Conservation (phyloP, 2,888 invertebrate genomes). For the Melanargia galathea region DNA sequence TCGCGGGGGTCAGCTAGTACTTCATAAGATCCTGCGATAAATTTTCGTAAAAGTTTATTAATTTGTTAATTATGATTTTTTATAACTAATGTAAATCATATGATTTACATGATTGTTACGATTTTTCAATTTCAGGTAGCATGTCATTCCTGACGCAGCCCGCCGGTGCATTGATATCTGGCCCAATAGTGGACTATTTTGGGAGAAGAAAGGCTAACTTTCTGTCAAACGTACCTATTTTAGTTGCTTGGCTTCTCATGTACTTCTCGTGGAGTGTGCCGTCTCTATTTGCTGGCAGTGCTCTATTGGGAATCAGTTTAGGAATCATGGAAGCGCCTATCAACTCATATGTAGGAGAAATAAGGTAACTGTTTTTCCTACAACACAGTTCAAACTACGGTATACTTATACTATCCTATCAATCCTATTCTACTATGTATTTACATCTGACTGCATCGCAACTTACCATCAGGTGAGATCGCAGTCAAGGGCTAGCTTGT, state of each 20-base stretch:
- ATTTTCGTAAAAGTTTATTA: no score
- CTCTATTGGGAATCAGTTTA: constrained; percentile 78
- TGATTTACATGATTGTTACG: no score
- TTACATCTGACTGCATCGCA: no score
- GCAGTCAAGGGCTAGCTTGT: no score
- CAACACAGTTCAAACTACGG: no score
- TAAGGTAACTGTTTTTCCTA: constrained; percentile 62
- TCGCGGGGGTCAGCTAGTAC: no score
- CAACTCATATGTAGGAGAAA: constrained; percentile 82
- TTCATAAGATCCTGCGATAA: no score
- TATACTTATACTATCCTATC: no score
- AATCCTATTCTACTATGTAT: no score
- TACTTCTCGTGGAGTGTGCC: constrained; percentile 72
- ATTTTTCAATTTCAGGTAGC: constrained; percentile 68
- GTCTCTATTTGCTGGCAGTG: constrained; percentile 73
- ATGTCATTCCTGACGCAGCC: constrained; percentile 80
- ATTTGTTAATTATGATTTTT: no score
- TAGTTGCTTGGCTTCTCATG: constrained; percentile 80
- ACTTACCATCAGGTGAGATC: no score
- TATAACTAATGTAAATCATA: no score
- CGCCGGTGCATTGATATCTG: constrained; percentile 79
- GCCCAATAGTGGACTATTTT: constrained; percentile 78
- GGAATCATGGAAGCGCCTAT: constrained; percentile 84
- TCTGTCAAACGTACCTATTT: constrained; percentile 79
- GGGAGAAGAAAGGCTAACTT: constrained; percentile 80